Evolutionary conservation across 2,113 vertebrate genomes (phyloP).

Genomic region (Callionymus lyra): DNA sequence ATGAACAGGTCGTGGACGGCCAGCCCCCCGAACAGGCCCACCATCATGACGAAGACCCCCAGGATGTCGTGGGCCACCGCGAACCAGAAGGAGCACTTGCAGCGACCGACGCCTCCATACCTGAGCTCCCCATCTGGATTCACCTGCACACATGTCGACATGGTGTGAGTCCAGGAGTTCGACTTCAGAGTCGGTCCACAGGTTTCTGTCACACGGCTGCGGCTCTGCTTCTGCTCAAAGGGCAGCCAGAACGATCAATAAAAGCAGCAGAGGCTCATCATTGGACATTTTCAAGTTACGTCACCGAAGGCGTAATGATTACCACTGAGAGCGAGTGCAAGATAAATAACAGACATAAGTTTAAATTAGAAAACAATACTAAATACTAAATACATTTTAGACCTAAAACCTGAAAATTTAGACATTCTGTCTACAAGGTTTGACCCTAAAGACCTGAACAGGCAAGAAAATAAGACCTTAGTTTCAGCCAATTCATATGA

Average conservation of each 20-base stretch:
- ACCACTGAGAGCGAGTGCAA: no score
- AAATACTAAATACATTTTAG: no score
- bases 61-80: slow-evolving; percentile 76
- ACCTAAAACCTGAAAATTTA: no score
- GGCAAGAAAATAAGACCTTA: no score
- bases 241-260: slow-evolving; percentile 38
- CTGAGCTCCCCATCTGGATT: slow-evolving; percentile 38
- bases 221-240: slow-evolving; percentile 41
- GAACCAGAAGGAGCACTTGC: slow-evolving; percentile 80
- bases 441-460: no score
- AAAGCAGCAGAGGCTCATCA: slow-evolving; percentile 11
- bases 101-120: slow-evolving; percentile 66
- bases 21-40: slow-evolving; percentile 71
- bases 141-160: slow-evolving; percentile 39
- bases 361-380: no score
- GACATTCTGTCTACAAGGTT: no score
- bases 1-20: slow-evolving; percentile 77
- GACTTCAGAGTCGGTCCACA: background rate
- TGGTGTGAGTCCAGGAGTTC: background rate
- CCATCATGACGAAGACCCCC: slow-evolving; percentile 71
- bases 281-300: slow-evolving; percentile 5
- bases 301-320: background rate
- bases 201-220: background rate
- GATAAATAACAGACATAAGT: no score
- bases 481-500: no score